These are phyloP conservation scores for Thelaira solivaga DNA, from an alignment of 2,888 invertebrate genomes.

Conservation along the genomic window DNA sequence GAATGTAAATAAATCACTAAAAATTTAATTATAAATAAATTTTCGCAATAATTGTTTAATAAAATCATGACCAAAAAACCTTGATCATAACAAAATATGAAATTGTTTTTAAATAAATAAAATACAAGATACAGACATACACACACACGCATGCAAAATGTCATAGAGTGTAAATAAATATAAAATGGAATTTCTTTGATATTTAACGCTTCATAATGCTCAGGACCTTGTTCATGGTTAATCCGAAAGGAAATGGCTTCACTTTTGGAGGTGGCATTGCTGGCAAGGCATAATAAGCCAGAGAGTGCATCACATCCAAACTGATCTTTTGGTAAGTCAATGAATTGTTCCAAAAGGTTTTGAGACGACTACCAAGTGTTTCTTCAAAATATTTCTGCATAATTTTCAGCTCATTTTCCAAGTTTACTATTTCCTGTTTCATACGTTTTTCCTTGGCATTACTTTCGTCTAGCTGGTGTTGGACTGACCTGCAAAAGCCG, in stretches of 20 bases:
- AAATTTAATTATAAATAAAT: no score
- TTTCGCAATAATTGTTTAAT: constrained; percentile 11
- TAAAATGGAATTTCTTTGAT: no score
- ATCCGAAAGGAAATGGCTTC: constrained; percentile 41
- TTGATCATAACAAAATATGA: neutral
- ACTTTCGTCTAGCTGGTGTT: constrained; percentile 60
- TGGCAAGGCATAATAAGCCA: constrained; percentile 70
- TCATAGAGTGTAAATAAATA: no score
- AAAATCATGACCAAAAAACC: constrained; percentile 7
- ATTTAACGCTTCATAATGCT: constrained; percentile 61
- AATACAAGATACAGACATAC: constrained; percentile 10
- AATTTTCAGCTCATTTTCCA: constrained; percentile 58
- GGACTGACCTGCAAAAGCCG: no score
- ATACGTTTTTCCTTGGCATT: constrained; percentile 56
- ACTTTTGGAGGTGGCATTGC: constrained; percentile 69
- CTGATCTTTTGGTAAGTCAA: constrained; percentile 67
- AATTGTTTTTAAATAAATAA: constrained; percentile 32
- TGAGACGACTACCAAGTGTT: constrained; percentile 69
- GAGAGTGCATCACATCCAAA: constrained; percentile 69
- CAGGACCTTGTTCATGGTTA: constrained; percentile 63
- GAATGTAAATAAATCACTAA: no score
- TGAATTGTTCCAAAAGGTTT: constrained; percentile 66
- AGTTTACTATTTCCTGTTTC: constrained; percentile 65
- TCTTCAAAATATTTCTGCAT: constrained; percentile 68
- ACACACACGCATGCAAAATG: no score